Percentiles rank a stretch among this genome's conserved stretches.
Conservation (phyloP, 2,888 invertebrate species). For the Formica aserva region DNA sequence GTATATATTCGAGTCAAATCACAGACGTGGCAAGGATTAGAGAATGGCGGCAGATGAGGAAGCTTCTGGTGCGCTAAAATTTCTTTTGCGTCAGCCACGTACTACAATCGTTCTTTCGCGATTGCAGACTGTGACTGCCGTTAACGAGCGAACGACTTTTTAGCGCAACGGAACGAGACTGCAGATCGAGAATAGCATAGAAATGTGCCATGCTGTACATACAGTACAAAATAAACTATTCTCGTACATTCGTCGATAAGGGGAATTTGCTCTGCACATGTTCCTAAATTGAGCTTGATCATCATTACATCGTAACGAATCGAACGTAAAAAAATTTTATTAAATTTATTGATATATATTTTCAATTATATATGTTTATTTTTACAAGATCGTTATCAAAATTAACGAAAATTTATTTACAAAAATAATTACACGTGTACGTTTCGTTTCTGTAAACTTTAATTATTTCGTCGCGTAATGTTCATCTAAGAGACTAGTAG, state of each 20-base stretch:
- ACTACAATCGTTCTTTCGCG: slow-evolving; percentile 64
- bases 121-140: slow-evolving; percentile 57
- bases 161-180: slow-evolving; percentile 58
- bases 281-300: slow-evolving; percentile 20
- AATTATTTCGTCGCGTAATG: slow-evolving; percentile 10
- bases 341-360: not conserved
- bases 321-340: not conserved
- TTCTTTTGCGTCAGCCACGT: slow-evolving; percentile 64
- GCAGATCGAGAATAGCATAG: slow-evolving; percentile 50
- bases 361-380: not conserved
- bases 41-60: slow-evolving; percentile 50
- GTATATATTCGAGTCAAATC: not conserved
- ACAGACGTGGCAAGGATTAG: slow-evolving; percentile 11
- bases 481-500: not conserved
- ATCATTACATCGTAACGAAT: not conserved
- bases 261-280: slow-evolving; percentile 3
- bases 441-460: not conserved
- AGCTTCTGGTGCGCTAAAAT: slow-evolving; percentile 57
- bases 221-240: slow-evolving; percentile 28
- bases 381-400: not conserved
- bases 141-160: slow-evolving; percentile 74
- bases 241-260: slow-evolving; percentile 19
- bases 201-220: slow-evolving; percentile 18
- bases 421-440: not conserved
- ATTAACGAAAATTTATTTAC: not conserved